Evolutionary conservation across 2,888 invertebrate species (phyloP).

Genomic region (Aphrophora alni): DNA sequence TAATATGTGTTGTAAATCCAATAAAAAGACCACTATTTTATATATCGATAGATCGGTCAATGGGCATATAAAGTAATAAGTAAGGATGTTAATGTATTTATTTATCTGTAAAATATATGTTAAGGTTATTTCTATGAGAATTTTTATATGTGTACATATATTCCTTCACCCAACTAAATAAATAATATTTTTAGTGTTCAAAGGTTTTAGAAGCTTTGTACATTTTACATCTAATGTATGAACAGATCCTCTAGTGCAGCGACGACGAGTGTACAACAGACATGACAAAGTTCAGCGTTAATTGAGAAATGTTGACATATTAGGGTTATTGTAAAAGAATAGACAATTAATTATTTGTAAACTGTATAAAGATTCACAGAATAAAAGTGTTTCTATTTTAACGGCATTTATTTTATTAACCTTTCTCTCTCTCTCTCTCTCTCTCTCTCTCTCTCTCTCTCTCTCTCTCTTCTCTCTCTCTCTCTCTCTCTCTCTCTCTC

Average conservation of each 20-base stretch:
- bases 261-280: neutral
- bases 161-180: neutral
- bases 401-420: too few relatives aligned
- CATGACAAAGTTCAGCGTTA: neutral
- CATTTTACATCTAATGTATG: neutral
- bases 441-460: too few relatives aligned
- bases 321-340: neutral
- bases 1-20: neutral
- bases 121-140: neutral
- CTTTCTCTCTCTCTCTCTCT: too few relatives aligned
- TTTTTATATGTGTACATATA: constrained; percentile 3
- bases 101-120: neutral
- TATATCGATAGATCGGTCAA: neutral
- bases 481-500: too few relatives aligned
- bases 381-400: constrained; percentile 6
- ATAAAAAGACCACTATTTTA: neutral
- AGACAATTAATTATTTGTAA: neutral
- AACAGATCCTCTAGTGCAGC: neutral
- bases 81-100: neutral
- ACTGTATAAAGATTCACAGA: constrained; percentile 2
- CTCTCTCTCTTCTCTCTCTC: too few relatives aligned
- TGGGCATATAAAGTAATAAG: neutral
- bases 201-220: neutral
- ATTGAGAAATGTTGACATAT: neutral
- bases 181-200: neutral